Percentiles rank a stretch among this genome's conserved stretches.
phyloP scores from a whole-genome alignment of 2,113 vertebrate genomes.

The Apteryx owenii region DNA sequence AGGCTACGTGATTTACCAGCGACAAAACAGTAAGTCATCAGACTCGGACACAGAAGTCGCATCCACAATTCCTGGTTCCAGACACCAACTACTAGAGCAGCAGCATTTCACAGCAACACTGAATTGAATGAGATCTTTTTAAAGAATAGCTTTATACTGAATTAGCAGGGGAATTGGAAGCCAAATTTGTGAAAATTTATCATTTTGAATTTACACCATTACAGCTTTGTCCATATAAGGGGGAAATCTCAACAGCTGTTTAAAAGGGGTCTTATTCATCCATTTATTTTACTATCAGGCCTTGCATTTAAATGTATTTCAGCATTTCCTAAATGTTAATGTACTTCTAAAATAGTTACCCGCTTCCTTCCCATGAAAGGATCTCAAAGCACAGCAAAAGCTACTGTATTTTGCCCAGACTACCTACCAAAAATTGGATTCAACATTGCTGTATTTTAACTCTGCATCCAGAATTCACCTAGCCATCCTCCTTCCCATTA shows the following conservation, averaged over 20 bases:
- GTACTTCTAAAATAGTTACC: neutral
- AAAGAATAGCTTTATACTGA: neutral
- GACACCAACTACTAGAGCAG: neutral
- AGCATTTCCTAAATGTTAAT: neutral
- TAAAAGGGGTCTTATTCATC: neutral
- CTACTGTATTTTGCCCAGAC: neutral
- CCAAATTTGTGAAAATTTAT: neutral
- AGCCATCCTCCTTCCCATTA: neutral
- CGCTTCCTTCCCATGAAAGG: neutral
- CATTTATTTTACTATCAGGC: neutral
- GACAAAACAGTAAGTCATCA: neutral
- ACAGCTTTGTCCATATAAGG: neutral
- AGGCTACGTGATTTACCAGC: neutral
- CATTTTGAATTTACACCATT: neutral
- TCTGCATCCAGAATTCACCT: neutral
- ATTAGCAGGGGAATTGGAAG: neutral
- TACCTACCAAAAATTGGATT: neutral
- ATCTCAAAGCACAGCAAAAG: neutral
- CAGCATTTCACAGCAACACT: neutral
- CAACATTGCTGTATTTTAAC: neutral
- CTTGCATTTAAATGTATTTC: neutral
- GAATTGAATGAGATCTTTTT: accelerated
- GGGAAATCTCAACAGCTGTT: neutral
- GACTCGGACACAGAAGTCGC: neutral
- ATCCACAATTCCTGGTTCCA: neutral